A percentile compares a stretch with the other conserved stretches of the same genome.
Conservation (phyloP, 2,797 vertebrate genomes). For the Falco novaeseelandiae region DNA sequence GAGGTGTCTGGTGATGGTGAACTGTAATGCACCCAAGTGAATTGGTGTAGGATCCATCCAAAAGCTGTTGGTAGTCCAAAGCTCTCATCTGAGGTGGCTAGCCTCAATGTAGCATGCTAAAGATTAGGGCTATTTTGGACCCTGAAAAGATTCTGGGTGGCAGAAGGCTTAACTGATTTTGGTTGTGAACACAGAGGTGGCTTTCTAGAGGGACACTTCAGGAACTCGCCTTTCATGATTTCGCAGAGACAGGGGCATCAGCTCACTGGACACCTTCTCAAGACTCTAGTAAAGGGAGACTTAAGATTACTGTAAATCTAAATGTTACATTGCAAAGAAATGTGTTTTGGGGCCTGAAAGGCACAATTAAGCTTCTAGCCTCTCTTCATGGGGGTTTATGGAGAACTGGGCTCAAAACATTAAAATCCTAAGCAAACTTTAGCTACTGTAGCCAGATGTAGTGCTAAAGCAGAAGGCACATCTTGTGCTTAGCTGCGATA, state of each 20-base stretch:
- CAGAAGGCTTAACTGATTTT: neutral
- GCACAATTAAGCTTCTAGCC: neutral
- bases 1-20: neutral
- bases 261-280: neutral
- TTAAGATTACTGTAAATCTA: neutral
- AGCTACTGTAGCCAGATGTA: neutral
- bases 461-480: neutral
- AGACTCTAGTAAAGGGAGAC: neutral
- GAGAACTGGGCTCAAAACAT: neutral
- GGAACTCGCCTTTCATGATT: neutral
- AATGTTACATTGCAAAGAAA: neutral
- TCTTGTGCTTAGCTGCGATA: neutral
- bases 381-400: neutral
- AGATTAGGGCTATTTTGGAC: neutral
- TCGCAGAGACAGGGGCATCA: rapidly evolving
- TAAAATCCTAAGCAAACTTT: neutral
- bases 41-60: neutral
- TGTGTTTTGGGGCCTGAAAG: neutral
- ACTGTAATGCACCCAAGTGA: neutral
- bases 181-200: neutral
- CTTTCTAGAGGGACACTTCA: neutral
- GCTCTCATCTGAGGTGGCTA: neutral
- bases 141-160: neutral
- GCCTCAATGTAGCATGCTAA: neutral
- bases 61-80: neutral